Base-by-base conservation (phyloP, 2,797 vertebrate genomes). In the Lacerta bilineata region DNA sequence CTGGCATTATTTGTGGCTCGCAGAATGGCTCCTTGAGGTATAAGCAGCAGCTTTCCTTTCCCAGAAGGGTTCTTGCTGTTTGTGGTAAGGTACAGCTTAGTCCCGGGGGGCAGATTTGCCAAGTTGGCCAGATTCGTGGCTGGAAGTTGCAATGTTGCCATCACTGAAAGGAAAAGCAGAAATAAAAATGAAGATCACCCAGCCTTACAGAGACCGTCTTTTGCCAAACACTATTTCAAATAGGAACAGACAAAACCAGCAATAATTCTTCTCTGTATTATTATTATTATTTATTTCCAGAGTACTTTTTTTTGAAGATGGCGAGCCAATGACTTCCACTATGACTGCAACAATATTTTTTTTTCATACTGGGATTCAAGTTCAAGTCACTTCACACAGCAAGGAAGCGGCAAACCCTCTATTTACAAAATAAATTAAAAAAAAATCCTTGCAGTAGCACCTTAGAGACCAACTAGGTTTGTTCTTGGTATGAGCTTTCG, bases 51-150 rank as follows among this genome's bases (percentile, higher is more conserved):
- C 95, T 99, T 99, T 93, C 99, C 99, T 96, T 99, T 99, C 90
- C 99, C 99, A 1, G 99, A 99, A 59, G 99, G 98, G 92, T 99
- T 99, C 97, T 99, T 99, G 96, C 98, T 99, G 96, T 99, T 99
- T 71, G 99, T 99, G 87, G 99, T 99, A 92, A 99, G 97, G 96
- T 99, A 99, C 36, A 99, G 98, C 92, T 99, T 99, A 90, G 99
- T 99, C 93, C 99, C 99, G 20, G 99, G 99, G 86, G 99, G 99
- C 88, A 99, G 96, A 91, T 98, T 99, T 79, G 99, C 98, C 96
- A 99, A 93, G 96, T 99, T 99, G 88, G 98, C 98, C 95, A 99
- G 93, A 94, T 99, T 99, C 95, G 99, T 99, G 89, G 99, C 98
- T 90, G 99, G 99, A 82, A 99, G 97, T 94, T 99, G 99, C 92